Percentiles rank a stretch among this genome's conserved stretches.
Evolutionary conservation across 2,797 vertebrate genomes (phyloP).

Genomic region (Momotus momota): DNA sequence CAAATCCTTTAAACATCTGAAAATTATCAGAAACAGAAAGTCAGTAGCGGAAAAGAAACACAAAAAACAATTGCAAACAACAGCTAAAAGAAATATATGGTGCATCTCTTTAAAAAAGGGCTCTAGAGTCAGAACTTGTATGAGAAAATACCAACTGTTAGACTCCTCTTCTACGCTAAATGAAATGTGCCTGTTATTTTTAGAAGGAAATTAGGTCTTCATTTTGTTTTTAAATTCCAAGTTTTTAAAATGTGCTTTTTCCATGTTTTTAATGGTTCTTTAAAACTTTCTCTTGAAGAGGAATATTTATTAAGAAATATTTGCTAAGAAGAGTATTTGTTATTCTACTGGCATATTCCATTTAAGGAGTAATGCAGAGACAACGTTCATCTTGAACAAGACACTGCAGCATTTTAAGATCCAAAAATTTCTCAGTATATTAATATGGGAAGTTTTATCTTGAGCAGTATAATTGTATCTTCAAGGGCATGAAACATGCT

Average conservation of each 20-base stretch:
- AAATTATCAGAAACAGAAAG: constrained; percentile 46
- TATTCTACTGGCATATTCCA: background rate
- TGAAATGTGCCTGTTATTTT: background rate
- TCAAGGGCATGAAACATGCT: background rate
- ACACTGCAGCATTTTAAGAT: background rate
- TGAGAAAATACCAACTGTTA: background rate
- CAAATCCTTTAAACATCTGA: constrained; percentile 96
- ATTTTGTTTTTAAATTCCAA: background rate
- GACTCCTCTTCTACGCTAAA: background rate
- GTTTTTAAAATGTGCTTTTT: background rate
- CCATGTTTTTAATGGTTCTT: background rate
- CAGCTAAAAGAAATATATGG: background rate
- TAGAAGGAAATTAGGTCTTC: background rate
- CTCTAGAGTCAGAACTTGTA: background rate
- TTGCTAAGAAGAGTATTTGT: too few relatives aligned
- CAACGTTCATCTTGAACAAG: background rate
- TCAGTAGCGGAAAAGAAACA: background rate
- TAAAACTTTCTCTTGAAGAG: background rate
- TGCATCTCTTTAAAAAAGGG: background rate
- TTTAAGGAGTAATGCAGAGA: background rate
- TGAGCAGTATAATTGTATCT: background rate
- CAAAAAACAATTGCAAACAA: background rate
- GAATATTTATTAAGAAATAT: too few relatives aligned
- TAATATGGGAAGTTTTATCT: background rate
- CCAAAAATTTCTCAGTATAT: background rate